Percentiles rank a stretch among this genome's conserved stretches.
Evolutionary conservation across 2,888 invertebrate genomes (phyloP).

Genomic region (Trachelus tabidus): DNA sequence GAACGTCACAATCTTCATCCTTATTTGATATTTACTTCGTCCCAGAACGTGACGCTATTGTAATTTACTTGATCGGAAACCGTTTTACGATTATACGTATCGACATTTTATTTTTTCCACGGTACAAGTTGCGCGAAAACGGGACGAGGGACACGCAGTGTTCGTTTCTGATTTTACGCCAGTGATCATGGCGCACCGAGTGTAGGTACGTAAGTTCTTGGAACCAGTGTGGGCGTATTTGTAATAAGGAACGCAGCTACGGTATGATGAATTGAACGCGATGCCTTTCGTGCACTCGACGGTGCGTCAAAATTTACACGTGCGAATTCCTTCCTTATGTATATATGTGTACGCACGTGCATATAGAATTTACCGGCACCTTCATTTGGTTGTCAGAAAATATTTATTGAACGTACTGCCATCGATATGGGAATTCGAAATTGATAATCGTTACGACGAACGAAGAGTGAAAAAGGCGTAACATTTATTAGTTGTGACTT

Average conservation of each 20-base stretch:
- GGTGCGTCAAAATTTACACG: background rate
- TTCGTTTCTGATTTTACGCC: background rate
- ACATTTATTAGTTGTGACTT: background rate
- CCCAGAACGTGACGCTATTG: background rate
- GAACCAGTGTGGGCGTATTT: slow-evolving; percentile 42
- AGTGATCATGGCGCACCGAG: background rate
- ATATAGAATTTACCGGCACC: background rate
- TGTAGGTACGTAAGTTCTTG: background rate
- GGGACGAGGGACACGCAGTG: background rate
- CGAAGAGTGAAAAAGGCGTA: background rate
- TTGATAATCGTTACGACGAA: background rate
- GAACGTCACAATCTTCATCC: background rate
- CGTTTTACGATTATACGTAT: background rate
- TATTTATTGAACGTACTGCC: background rate
- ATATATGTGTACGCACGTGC: background rate
- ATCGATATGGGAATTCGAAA: background rate
- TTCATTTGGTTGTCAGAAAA: background rate
- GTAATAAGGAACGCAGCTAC: slow-evolving; percentile 52
- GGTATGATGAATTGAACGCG: slow-evolving; percentile 8
- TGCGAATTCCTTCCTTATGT: background rate
- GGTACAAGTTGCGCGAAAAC: background rate
- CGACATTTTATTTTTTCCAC: background rate
- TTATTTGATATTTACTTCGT: background rate
- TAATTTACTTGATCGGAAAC: background rate
- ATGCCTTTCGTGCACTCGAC: background rate